phyloP scores from a whole-genome alignment of 1,140 invertebrate species.

The Magallana angulata region DNA sequence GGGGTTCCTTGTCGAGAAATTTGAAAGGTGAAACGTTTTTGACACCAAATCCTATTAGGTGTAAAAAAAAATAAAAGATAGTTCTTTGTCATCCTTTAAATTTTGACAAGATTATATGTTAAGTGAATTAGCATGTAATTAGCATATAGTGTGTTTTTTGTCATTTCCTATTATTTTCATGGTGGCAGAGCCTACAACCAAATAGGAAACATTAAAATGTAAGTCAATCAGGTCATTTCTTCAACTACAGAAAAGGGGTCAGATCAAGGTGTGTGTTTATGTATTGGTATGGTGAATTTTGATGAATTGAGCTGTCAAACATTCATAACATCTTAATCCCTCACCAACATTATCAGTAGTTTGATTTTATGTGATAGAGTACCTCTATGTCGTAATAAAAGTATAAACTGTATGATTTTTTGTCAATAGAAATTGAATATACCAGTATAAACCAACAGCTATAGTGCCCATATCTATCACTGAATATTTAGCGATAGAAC shows the following conservation, averaged over 20 bases:
- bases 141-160: neutral
- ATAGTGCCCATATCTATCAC: no score
- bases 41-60: neutral
- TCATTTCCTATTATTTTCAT: neutral
- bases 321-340: slow-evolving; percentile 13
- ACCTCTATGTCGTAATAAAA: no score
- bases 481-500: no score
- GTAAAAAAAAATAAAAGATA: neutral
- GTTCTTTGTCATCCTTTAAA: slow-evolving; percentile 12
- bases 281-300: slow-evolving; percentile 8
- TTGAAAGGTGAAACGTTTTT: neutral
- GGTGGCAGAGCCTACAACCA: neutral
- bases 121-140: slow-evolving; percentile 8
- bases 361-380: neutral
- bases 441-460: no score
- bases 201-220: neutral
- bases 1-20: neutral
- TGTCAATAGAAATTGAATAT: no score
- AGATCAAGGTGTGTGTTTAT: neutral
- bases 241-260: neutral
- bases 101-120: slow-evolving; percentile 15
- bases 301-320: slow-evolving; percentile 20
- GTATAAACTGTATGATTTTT: no score
- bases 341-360: neutral
- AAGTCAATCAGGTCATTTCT: neutral